Percentiles rank a stretch among this genome's conserved stretches.
Evolutionary conservation across 2,797 vertebrate species (phyloP).

Genomic region (Hypotaenidia philippensis): DNA sequence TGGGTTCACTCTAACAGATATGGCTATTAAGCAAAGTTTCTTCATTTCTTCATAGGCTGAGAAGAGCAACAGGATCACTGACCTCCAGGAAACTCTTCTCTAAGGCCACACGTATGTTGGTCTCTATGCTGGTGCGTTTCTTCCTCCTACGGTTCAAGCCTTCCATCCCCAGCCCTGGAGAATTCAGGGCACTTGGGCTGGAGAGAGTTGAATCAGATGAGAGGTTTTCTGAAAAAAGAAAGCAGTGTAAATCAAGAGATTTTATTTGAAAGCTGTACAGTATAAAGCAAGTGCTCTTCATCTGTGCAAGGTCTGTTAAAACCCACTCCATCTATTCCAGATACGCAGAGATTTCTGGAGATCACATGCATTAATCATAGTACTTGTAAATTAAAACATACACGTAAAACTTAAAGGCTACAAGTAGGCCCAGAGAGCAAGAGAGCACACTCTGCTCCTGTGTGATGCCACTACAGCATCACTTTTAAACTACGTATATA

Average conservation of each 20-base stretch:
- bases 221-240: conserved; percentile 90
- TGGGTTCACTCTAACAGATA: not conserved
- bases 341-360: not conserved
- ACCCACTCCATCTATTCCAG: not conserved
- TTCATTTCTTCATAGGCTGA: not conserved
- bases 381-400: not conserved
- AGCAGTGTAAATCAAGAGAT: not conserved
- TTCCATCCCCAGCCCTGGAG: conserved; percentile 93
- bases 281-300: not conserved
- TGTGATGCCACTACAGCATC: not conserved
- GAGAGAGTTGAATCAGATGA: conserved; percentile 95
- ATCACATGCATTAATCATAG: not conserved
- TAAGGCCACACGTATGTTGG: conserved; percentile 99
- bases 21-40: not conserved
- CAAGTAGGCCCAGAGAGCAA: not conserved
- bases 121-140: conserved; percentile 99
- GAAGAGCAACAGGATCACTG: conserved; percentile 55
- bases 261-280: not conserved
- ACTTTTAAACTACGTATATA: not conserved
- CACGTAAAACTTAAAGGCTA: not conserved
- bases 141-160: conserved; percentile 98
- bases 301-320: not conserved
- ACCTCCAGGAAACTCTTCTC: conserved; percentile 99
- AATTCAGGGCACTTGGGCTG: conserved; percentile 95
- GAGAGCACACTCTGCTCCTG: not conserved